Evolutionary conservation across 64 coral and sea anemone species (phyloP), one percentile per base, ranked within the genome.

Genomic region (Anthopleura sola): DNA sequence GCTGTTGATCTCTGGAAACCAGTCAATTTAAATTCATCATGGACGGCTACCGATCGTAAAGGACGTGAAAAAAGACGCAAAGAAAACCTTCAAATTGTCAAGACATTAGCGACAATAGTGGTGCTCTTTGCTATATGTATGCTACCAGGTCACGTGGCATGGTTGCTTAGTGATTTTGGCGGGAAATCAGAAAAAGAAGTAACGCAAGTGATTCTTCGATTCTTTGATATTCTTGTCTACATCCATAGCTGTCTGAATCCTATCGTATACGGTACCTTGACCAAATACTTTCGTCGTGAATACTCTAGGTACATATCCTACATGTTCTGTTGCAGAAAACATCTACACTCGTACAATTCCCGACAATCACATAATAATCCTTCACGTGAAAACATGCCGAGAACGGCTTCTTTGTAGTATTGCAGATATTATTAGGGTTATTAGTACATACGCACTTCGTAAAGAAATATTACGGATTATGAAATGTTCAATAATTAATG

Each of bases 241-340:
- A 64, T 92, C 33, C 90, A 92, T 57, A 87, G 90, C 49, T 92
- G 90, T 36, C 57, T 92, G 55, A 86, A 92, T 46, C 90, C 90
- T 2, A 87, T 92, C 34, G 78, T 92, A 5, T 92, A 92, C n/a
- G 90, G 90, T 10, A 86, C 90, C 7, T 83, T 92, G 34, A 87
- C 86, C 28, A 92, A 83, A 39, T 86, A 87, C 51, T 82, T 87
- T 71, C 85, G 90, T n/a, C 76, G 64, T 10, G 85, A 92, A 49
- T 83, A 83, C 19, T 56, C 85, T 6, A 79, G 74, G 31, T 91
- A 86, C 68, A 57, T 91, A 1, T 69, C 83, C 31, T 91, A 69
- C 40, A 29, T 83, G 23, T 83, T 83, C 82, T 83, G 82, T 23
- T 83, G 82, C 11, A 49, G 37, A 23, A 23, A 1, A 13, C 17